Percentiles rank a stretch among this genome's conserved stretches.
Evolutionary conservation across 2,113 vertebrate species (phyloP).

Genomic region (Hemichromis elongatus): DNA sequence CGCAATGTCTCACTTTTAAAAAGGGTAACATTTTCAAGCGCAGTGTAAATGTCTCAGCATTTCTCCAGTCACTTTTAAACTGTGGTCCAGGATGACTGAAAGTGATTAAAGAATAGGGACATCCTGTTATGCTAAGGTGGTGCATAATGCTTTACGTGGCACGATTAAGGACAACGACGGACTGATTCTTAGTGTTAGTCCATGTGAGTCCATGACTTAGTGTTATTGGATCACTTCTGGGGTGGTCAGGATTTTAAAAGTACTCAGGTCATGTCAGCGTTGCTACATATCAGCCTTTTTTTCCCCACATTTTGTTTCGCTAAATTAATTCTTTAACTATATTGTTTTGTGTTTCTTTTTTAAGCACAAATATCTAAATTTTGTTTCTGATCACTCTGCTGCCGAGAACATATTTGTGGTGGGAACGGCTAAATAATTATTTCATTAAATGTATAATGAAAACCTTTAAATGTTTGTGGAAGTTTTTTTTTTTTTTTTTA

Average conservation of each 20-base stretch:
- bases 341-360: background rate
- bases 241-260: background rate
- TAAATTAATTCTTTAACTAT: background rate
- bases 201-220: background rate
- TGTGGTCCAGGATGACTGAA: background rate
- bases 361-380: background rate
- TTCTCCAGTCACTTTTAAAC: background rate
- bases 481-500: background rate
- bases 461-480: background rate
- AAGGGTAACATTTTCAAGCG: slow-evolving; percentile 8
- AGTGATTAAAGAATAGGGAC: background rate
- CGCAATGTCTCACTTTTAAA: background rate
- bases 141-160: background rate
- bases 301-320: background rate
- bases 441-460: background rate
- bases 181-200: too few species aligned
- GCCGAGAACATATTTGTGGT: background rate
- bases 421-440: background rate
- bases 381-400: background rate
- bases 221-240: background rate
- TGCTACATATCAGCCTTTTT: background rate
- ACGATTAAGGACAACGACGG: background rate
- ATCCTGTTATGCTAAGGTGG: background rate
- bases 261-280: fast-evolving
- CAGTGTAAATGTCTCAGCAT: background rate